Evolutionary conservation across 2,888 invertebrate genomes (phyloP), one percentile per base, ranked within the genome.

Genomic region (Ormyrus nitidulus): DNA sequence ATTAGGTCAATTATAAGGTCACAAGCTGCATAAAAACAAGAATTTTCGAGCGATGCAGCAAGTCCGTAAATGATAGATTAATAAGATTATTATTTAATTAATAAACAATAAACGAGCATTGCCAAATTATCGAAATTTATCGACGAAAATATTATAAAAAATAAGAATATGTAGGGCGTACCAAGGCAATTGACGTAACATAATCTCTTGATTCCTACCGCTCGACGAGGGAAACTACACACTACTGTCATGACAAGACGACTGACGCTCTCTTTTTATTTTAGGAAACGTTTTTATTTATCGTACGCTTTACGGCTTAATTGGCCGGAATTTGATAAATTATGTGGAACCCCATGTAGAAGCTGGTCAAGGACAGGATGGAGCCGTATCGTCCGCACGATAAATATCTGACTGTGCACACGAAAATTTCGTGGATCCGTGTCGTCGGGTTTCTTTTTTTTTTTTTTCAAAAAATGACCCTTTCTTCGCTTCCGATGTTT

Each of bases 251-350:
- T 59, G 71, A 70, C 69, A 58, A 10, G n/a, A 34, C 65, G 54
- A 19, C 56, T 56, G 71, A 68, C 19, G 64, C 77, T 78, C 65
- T 61, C 69, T 68, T 78, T 70, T 81, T 75, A 81, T 81, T 81
- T 81, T 78, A 56, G 75, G 78, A 81, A 75, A 68, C 74, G 77
- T 81, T 74, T 78, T 77, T 70, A 78, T 75, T 78, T 68, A 76
- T 80, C 76, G 9, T 68, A 19, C 34, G 53, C 34, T 70, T 66
- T 61, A 66, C 62, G 69, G 56, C 53, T 81, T 81, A 81, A 81
- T 81, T 75, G 77, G 75, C 71, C 75, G 81, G 75, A 71, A 81
- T 78, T 78, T 68, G 78, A 81, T 81, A 78, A 78, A 76, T 34
- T 72, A 51, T 49, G n/a, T 53, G 34, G 48, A 49, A 65, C 10